These are phyloP conservation scores for Kradibia gibbosae DNA, from an alignment of 1,140 invertebrate genomes.

Conservation along the genomic window DNA sequence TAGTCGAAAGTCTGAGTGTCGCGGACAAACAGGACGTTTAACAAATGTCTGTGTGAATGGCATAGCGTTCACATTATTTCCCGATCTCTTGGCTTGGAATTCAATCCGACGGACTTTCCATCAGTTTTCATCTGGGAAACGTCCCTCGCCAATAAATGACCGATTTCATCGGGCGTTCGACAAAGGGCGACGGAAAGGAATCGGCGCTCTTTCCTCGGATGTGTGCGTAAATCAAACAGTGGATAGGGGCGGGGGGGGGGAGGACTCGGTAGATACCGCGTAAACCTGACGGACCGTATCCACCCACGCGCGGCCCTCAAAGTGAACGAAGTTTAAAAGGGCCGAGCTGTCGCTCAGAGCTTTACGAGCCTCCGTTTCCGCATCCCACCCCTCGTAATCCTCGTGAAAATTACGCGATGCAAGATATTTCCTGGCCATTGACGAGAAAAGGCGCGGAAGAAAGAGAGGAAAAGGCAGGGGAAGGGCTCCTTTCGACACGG, in stretches of 20 bases:
- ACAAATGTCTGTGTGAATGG: not conserved
- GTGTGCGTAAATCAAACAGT: slow-evolving; percentile 35
- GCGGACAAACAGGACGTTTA: not conserved
- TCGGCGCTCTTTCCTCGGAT: not conserved
- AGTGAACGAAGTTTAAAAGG: not conserved
- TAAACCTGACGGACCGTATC: not conserved
- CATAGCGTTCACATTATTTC: no score
- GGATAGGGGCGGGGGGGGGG: not conserved
- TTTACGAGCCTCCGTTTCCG: slow-evolving; percentile 14
- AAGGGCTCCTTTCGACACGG: slow-evolving; percentile 16
- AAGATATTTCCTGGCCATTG: not conserved
- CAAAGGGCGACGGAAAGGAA: not conserved
- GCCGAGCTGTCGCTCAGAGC: not conserved
- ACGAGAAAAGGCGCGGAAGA: not conserved
- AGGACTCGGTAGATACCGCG: not conserved
- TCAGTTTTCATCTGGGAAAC: no score
- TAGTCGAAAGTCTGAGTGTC: slow-evolving; percentile 1
- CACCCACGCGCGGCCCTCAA: slow-evolving; percentile 8
- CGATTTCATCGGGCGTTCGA: not conserved
- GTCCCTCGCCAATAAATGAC: not conserved
- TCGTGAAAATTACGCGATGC: not conserved
- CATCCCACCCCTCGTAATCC: not conserved
- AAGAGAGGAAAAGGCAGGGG: not conserved
- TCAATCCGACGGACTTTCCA: no score
- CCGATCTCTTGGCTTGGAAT: no score